A percentile compares a stretch with the other conserved stretches of the same genome.
phyloP scores from a whole-genome alignment of 2,113 vertebrate species.

The Brachionichthys hirsutus region DNA sequence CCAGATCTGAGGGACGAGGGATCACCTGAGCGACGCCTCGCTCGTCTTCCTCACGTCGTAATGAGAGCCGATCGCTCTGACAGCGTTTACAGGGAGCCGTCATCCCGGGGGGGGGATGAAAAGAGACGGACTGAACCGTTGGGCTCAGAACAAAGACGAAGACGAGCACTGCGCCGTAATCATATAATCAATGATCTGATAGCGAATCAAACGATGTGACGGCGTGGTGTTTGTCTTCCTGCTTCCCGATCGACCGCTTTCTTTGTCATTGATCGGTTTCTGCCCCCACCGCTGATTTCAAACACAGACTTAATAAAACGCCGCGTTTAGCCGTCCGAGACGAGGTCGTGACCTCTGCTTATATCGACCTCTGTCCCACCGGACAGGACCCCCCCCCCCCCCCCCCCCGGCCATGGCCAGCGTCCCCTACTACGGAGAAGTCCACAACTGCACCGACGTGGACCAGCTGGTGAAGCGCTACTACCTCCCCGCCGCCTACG shows the following conservation, averaged over 20 bases:
- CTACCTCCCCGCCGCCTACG: slow-evolving; percentile 60
- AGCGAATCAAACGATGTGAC: no score
- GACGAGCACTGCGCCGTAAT: background rate
- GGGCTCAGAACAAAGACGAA: background rate
- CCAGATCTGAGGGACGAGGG: background rate
- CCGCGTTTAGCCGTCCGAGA: no score
- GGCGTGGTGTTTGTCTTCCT: no score
- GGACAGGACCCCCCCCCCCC: slow-evolving; percentile 17
- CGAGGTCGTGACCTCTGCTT: background rate
- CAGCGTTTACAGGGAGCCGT: slow-evolving; percentile 30
- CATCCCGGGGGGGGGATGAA: slow-evolving; percentile 1
- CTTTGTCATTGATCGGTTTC: no score
- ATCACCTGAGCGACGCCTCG: slow-evolving; percentile 18
- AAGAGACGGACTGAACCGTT: background rate
- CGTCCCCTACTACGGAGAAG: background rate
- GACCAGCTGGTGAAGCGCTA: slow-evolving; percentile 42
- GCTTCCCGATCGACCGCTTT: no score
- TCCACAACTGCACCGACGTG: slow-evolving; percentile 40
- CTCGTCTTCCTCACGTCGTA: slow-evolving; percentile 21
- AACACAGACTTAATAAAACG: no score
- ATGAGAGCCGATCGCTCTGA: slow-evolving; percentile 38
- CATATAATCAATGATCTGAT: no score
- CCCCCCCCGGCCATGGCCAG: slow-evolving; percentile 40
- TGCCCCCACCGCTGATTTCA: no score
- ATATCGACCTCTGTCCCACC: slow-evolving; percentile 4